Evolutionary conservation across 2,888 invertebrate species (phyloP), one percentile per base, ranked within the genome.

Genomic region (Dendrolimus houi): DNA sequence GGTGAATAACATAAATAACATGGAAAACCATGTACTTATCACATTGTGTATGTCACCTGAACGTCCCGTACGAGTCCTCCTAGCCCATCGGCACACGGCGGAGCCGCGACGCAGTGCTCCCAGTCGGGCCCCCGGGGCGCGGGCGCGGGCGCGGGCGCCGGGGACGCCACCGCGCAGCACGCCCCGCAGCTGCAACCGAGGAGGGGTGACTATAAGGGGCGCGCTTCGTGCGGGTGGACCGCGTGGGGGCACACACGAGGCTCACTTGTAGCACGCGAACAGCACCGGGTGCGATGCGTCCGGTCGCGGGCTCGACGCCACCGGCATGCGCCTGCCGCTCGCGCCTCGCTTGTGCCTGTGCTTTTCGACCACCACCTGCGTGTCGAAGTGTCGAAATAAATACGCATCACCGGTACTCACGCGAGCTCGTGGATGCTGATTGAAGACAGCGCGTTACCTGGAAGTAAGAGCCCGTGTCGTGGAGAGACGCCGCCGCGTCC

Each of bases 381-480:
- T 29, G 55, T 54, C 56, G 55, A 59, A 56, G 53, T 58, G 53
- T 55, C 52, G 53, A 54, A 53, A 58, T 56, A 17, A 41, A 29
- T 54, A 41, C 41, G 29, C 29, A 29, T 29, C 29, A 29, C 29
- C 29, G 29, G 29, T 0, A 29, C 29, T 29, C 29, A 29, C 6
- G 29, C 6, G 29, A 29, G 6, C 40, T 42, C 52, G 55, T 55
- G 56, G 47, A 54, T 53, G 54, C 56, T 10, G 54, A 54, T 54
- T 42, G 52, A 47, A 8, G 52, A 10, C 53, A 6, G 1, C 14
- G 9, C 14, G n/a, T 17, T 9, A 75, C 77, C 70, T 78, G 78
- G 29, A 79, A 61, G 60, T 70, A 78, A n/a, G 78, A 79, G 55
- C 68, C 70, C 7, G 72, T 67, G 52, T 66, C 68, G 56, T 71